phyloP scores from a whole-genome alignment of 2,113 vertebrate genomes.

The Carettochelys insculpta region DNA sequence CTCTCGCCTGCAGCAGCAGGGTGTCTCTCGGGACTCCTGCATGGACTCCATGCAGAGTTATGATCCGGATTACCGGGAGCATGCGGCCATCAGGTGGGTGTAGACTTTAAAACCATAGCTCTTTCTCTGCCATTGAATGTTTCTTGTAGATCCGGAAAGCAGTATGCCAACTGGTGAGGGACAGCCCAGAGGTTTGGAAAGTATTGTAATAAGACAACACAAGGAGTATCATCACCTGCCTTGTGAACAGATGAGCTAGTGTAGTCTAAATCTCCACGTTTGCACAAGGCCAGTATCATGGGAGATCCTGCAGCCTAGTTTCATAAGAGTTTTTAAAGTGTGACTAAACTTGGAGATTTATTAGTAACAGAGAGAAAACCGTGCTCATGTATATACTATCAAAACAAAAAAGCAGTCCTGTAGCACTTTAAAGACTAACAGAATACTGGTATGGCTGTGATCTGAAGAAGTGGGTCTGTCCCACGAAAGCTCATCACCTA shows the following conservation, averaged over 20 bases:
- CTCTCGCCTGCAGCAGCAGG: constrained; percentile 80
- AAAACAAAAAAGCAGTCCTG: too few relatives aligned
- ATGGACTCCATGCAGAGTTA: constrained; percentile 86
- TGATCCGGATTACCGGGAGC: constrained; percentile 86
- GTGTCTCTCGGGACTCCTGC: constrained; percentile 79
- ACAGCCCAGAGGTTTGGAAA: not conserved
- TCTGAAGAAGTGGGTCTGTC: too few relatives aligned
- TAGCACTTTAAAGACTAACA: too few relatives aligned
- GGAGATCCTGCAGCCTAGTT: not conserved
- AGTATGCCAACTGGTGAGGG: fast-evolving
- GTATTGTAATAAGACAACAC: not conserved
- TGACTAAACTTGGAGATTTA: fast-evolving
- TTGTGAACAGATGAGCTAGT: not conserved
- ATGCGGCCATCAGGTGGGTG: constrained; percentile 84
- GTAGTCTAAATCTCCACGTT: not conserved
- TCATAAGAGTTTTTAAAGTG: not conserved
- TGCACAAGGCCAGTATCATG: not conserved
- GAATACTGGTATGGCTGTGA: too few relatives aligned
- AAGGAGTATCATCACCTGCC: fast-evolving
- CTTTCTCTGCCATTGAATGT: fast-evolving
- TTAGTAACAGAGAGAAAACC: too few relatives aligned
- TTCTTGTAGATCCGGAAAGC: fast-evolving
- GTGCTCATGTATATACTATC: too few relatives aligned
- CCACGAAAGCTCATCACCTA: too few relatives aligned
- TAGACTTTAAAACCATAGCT: not conserved